Evolutionary conservation across 92 coral and sea anemone genomes (phyloP), one percentile per base, ranked within the genome.

Genomic region (Virgularia gustaviana): DNA sequence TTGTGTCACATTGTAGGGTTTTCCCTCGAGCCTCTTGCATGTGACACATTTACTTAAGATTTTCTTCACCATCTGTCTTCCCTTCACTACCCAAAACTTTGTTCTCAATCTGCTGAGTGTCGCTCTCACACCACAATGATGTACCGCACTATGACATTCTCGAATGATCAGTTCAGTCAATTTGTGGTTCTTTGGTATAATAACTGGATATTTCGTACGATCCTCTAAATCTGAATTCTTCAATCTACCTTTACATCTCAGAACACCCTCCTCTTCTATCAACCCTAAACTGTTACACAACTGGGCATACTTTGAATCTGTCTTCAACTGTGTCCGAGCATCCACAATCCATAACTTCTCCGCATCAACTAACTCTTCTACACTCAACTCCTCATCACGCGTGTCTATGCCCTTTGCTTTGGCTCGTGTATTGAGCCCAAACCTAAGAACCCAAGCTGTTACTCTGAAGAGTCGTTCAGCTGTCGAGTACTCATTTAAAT

Each of bases 391-490:
- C 13, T 59, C 73, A 18, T 66, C 30, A 37, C 0, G 51, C 19
- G 13, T 15, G 13, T 43, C 51, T 13, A 20, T 13, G 19, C 51
- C 51, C 35, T n/a, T n/a, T n/a, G n/a, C n/a, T n/a, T 57, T 57
- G 4, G 64, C 64, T 30, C 38, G 11, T 8, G 15, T 24, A 30
- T 57, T 57, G 18, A 5, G 4, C 3, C 11, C 20, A 32, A 81
- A 81, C 35, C 85, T 73, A 34, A 23, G 66, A 57, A 81, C 63
- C 81, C 80, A 74, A 1, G 85, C 85, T 41, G 85, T 81, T 57
- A 81, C 85, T 43, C 77, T 64, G 9, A 75, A 25, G 19, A 81
- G 36, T 60, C 39, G 49, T 1, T 47, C 72, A 0, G 60, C 15
- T 1, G 9, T 44, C 35, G 81, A 56, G 22, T 28, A 72, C 3